Evolutionary conservation across 2,797 vertebrate species (phyloP).

Genomic region (Falco columbarius): DNA sequence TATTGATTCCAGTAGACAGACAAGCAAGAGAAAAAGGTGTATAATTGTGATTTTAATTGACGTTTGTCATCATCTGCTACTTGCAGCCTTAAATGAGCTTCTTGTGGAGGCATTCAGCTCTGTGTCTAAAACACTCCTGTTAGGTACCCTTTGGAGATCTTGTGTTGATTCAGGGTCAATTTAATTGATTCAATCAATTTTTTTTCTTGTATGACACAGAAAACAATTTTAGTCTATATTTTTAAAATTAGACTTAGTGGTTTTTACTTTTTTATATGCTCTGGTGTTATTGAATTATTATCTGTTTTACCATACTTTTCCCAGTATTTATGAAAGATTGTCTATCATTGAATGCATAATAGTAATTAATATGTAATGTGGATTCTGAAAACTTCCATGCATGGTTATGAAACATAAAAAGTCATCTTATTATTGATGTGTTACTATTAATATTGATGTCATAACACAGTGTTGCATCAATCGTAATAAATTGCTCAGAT

Average conservation of each 20-base stretch:
- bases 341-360: background rate
- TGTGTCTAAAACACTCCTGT: background rate
- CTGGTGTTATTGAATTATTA: background rate
- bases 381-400: background rate
- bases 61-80: background rate
- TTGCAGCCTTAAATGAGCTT: background rate
- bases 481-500: background rate
- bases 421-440: background rate
- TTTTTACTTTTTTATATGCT: background rate
- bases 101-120: background rate
- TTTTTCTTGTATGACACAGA: background rate
- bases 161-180: background rate
- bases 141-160: background rate
- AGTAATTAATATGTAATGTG: background rate
- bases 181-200: background rate
- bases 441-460: constrained; percentile 19
- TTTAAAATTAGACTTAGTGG: background rate
- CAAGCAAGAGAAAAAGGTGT: background rate
- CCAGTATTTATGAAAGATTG: background rate
- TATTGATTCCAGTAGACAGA: background rate
- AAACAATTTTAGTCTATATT: background rate
- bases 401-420: background rate
- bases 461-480: background rate
- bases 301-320: background rate
- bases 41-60: background rate